Conservation (phyloP, 2,113 vertebrate species). For the Podarcis muralis region DNA sequence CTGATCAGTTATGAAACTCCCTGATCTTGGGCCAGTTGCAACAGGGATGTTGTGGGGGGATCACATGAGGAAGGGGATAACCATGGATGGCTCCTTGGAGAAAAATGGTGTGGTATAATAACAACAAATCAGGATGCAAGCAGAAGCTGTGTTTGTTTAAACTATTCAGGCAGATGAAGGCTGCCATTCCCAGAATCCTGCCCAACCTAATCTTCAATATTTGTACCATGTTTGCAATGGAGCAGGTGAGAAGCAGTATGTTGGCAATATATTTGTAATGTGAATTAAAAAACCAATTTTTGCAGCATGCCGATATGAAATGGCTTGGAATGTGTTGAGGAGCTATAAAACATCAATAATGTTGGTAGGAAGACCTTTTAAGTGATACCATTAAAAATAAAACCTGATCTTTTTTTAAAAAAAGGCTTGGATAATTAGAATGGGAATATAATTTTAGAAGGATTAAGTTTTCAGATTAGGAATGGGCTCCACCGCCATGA, state of each 20-base stretch:
- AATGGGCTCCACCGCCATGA: neutral
- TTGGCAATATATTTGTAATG: neutral
- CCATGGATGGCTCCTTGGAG: no score
- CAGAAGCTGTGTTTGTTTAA: no score
- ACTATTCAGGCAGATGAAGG: no score
- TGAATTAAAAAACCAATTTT: neutral
- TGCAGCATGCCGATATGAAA: neutral
- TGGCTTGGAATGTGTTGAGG: conserved; percentile 35
- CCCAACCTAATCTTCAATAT: neutral
- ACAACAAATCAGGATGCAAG: no score
- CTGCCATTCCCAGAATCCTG: neutral
- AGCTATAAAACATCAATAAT: conserved; percentile 40
- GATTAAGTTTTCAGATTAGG: neutral
- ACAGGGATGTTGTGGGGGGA: no score
- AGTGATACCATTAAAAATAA: neutral
- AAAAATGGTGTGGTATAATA: no score
- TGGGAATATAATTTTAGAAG: neutral
- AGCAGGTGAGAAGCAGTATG: conserved; percentile 26
- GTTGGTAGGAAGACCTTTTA: conserved; percentile 27
- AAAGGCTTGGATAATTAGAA: neutral
- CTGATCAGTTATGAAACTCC: no score
- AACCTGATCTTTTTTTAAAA: neutral
- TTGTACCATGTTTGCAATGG: neutral
- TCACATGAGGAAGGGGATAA: no score
- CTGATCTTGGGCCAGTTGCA: no score